Evolutionary conservation across 2,888 invertebrate species (phyloP).

Genomic region (Philaethria dido): DNA sequence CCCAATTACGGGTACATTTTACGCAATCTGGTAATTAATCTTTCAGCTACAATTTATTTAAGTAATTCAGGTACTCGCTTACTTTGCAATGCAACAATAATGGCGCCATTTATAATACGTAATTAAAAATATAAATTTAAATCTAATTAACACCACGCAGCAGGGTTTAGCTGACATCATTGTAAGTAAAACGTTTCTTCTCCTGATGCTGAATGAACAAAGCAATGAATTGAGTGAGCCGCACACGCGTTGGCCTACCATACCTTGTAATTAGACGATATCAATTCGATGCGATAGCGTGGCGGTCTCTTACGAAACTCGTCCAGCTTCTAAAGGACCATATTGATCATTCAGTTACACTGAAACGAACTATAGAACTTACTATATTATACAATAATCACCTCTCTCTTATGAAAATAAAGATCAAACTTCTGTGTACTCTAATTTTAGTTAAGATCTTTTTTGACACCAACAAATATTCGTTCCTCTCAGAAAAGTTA

Average conservation of each 20-base stretch:
- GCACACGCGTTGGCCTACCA: constrained; percentile 58
- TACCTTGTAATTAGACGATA: constrained; percentile 81
- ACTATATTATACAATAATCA: constrained; percentile 37
- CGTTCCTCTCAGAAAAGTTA: constrained; percentile 53
- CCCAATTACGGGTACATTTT: constrained; percentile 32
- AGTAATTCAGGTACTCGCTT: not conserved
- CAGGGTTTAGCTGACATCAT: constrained; percentile 19
- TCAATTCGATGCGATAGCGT: constrained; percentile 79
- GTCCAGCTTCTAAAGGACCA: constrained; percentile 73
- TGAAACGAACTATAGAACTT: constrained; percentile 44
- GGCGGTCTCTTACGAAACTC: constrained; percentile 77
- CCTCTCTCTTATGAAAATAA: constrained; percentile 35
- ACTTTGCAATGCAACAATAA: not conserved
- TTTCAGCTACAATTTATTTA: constrained; percentile 17
- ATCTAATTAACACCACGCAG: not conserved
- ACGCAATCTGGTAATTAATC: constrained; percentile 25
- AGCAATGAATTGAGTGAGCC: constrained; percentile 55
- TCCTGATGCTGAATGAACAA: constrained; percentile 50
- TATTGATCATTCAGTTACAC: constrained; percentile 53
- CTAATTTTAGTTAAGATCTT: constrained; percentile 52
- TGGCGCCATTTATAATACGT: not conserved
- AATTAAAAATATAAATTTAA: not conserved
- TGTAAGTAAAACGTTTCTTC: constrained; percentile 33
- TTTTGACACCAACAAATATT: constrained; percentile 43
- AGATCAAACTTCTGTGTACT: constrained; percentile 48